Conservation (phyloP, 2,113 vertebrate genomes). For the Cinclus cinclus region DNA sequence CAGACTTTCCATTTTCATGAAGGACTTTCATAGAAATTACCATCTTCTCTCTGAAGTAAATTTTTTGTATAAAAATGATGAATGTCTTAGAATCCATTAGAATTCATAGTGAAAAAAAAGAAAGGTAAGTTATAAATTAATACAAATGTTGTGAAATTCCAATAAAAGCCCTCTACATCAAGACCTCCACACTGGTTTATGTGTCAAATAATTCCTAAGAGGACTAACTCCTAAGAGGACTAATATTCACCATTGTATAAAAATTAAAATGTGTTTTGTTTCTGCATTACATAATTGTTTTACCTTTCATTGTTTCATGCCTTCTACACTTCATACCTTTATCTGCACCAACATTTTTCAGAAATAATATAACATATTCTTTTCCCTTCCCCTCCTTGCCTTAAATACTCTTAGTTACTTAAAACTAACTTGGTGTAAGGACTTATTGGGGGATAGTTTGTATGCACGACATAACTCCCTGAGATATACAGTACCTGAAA, state of each 20-base stretch:
- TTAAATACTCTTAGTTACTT: neutral
- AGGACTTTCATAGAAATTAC: conserved; percentile 55
- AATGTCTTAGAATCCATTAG: conserved; percentile 41
- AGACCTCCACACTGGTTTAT: neutral
- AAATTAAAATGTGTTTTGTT: neutral
- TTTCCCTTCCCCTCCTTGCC: neutral
- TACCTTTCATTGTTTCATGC: neutral
- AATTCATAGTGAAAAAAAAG: conserved; percentile 55
- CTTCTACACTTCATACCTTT: neutral
- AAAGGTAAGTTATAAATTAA: conserved; percentile 33
- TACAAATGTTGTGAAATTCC: conserved; percentile 38
- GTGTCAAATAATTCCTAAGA: neutral
- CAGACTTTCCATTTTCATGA: conserved; percentile 68
- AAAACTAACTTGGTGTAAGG: neutral
- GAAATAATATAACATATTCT: neutral
- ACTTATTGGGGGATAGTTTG: neutral
- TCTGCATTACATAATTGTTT: neutral
- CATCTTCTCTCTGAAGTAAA: conserved; percentile 59
- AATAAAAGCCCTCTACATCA: conserved; percentile 12
- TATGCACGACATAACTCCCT: neutral
- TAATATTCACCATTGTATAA: neutral
- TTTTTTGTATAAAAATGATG: conserved; percentile 67
- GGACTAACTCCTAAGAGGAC: neutral
- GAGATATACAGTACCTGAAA: neutral
- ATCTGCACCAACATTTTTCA: neutral